Base-by-base conservation (phyloP, 2,113 vertebrate species). In the Atractosteus spatula region DNA sequence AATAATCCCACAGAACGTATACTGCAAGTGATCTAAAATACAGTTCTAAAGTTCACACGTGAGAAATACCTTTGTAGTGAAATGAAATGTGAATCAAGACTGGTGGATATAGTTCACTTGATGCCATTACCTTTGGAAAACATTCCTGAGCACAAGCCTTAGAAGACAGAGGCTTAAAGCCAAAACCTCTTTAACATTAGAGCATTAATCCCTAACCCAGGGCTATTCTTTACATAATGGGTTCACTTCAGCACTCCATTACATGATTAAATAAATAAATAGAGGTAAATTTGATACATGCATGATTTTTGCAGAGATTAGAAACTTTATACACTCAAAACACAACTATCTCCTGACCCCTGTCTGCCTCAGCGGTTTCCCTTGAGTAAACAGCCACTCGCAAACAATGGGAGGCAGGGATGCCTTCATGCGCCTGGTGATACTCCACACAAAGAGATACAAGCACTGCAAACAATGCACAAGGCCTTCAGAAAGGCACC, bases 371-470 rank as follows among this genome's bases (percentile, higher is more conserved):
- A 29, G 29, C 29, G 1, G 29, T 42, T 13, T n/a, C 45, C 8
- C 66, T 14, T n/a, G 16, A 47, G 16, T 16, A 67, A 67, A 67
- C 66, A 67, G 43, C 44, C 12, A 44, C 14, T n/a, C 41, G n/a
- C n/a, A 59, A 69, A 69, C 66, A 74, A 63, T 69, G 43, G 72
- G 47, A 44, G 42, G 45, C 54, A 56, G 13, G 14, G 62, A 54
- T 4, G 47, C 17, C 44, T 51, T 57, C 61, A 69, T 62, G 47
- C 54, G 54, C 64, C 41, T 64, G 55, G 66, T 64, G 54, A 67
- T 47, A 51, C 16, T 56, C 29, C 72, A 74, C 51, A 74, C 72
- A 68, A 69, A 74, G 62, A 51, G 3, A 42, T 59, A 51, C 45
- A 55, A 51, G 43, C 43, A 51, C 13, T 3, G 66, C 66, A n/a